phyloP scores from a whole-genome alignment of 2,797 vertebrate genomes.

The Coregonus sp. region DNA sequence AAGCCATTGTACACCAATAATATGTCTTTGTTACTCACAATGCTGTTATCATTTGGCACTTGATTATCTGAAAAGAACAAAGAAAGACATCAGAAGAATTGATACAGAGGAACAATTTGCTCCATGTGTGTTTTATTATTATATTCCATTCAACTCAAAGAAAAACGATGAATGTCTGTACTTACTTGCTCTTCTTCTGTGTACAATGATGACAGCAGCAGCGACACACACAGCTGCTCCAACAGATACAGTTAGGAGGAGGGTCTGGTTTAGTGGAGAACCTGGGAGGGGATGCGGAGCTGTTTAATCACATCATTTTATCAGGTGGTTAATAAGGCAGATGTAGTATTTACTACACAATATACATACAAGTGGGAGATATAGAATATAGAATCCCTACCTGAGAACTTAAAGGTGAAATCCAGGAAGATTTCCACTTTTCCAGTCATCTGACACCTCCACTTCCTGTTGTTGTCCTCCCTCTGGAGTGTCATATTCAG shows the following conservation, averaged over 20 bases:
- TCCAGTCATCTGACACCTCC: conserved; percentile 4
- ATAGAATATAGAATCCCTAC: not conserved
- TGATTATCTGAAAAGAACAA: not conserved
- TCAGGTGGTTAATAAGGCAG: too few relatives aligned
- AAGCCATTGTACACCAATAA: not conserved
- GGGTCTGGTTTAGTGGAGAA: not conserved
- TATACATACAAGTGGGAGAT: too few relatives aligned
- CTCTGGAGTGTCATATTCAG: not conserved
- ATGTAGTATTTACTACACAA: too few relatives aligned
- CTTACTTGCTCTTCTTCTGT: not conserved
- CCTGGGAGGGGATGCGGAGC: too few relatives aligned
- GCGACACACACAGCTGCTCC: not conserved
- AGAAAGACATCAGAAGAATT: not conserved
- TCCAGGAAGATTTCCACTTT: not conserved
- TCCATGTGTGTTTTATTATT: too few relatives aligned
- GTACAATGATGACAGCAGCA: not conserved
- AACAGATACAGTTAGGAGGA: not conserved
- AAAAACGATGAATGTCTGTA: not conserved
- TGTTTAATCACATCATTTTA: too few relatives aligned
- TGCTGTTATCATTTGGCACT: not conserved
- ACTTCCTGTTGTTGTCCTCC: not conserved
- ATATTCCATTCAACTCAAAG: not conserved
- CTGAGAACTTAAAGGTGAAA: not conserved
- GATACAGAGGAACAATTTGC: too few relatives aligned
- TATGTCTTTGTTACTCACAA: not conserved